Base-by-base conservation (phyloP, 2,113 vertebrate genomes). In the Catharus minimus region DNA sequence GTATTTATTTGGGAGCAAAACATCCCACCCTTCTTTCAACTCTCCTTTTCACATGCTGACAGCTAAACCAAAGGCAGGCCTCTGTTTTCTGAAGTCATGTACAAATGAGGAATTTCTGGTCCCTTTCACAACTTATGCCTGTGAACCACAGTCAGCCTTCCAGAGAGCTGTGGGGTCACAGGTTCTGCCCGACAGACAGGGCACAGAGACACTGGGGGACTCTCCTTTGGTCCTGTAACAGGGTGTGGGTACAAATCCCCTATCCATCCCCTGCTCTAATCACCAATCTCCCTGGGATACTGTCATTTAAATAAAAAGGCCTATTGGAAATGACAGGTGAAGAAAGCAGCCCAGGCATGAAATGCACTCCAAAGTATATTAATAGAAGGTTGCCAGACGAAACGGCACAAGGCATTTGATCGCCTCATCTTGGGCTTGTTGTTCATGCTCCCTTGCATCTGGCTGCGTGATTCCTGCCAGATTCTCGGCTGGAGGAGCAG, bases 261-360 rank as follows among this genome's bases (percentile, higher is more conserved):
- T 30, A 39, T 15, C 73, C 61, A 68, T 57, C 83, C 69, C 73
- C 69, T 79, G 2, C 43, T 41, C 66, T 64, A 90, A 92, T 93
- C 90, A 80, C 78, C 74, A 32, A 69, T 44, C 90, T 94, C 86
- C 90, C 86, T 55, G 50, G 30, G 77, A 92, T 95, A 72, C 92
- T 90, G 86, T 62, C 92, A 89, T 95, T 92, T 94, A 76, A 92
- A 89, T 89, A 85, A 93, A 86, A 93, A 85, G 60, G 64, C 77
- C 92, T 94, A 85, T 87, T 96, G 92, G 92, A 89, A 94, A 93
- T 91, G 95, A 90, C 88, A 95, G 95, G 95, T 96, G 96, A 96
- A 95, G 82, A 96, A 95, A 94, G 86, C 84, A 94, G 91, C 52
- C 92, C 89, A 85, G 92, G 93, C 93, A 95, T 94, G 95, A 96